Base-by-base conservation (phyloP, 2,888 invertebrate genomes). In the Melanostoma scalare region DNA sequence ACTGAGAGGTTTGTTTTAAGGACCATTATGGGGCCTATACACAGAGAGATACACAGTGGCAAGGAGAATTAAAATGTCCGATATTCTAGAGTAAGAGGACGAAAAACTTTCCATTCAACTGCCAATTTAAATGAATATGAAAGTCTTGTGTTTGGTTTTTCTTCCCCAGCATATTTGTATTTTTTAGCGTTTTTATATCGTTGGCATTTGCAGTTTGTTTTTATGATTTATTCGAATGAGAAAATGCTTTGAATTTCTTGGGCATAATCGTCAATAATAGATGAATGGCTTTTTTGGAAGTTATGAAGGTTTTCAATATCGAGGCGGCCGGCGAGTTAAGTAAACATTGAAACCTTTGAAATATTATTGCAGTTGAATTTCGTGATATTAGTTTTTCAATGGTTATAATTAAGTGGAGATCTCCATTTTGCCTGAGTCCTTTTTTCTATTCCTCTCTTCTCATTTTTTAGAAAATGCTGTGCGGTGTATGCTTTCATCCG, bases 1-100 rank as follows among this genome's bases (percentile, higher is more conserved):
- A 3, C 10, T 4, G 33, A n/a, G 33, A 60, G 69, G 38, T 69
- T 60, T 75, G 71, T 63, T 63, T 71, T 55, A 48, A 50, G 50
- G 50, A 9, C 58, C 55, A 60, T 38, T 58, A 61, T 53, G 36
- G 53, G 48, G 31, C 20, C 20, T 20, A 20, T 20, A 20, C 20
- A 20, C 20, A 20, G 20, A 20, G 20, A 20, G 20, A 20, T 1
- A 20, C 20, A 20, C 20, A 20, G 20, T 1, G 20, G 20, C 20
- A 20, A 20, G 58, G 63, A 58, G 72, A 72, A 72, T 71, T 56
- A 50, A 71, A 77, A 55, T 33, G 55, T 53, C 69, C 50, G 56
- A 50, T 63, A 65, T 65, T 33, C 55, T 61, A 61, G 69, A 61
- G 61, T 55, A 76, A 56, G 46, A 44, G 44, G 55, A 65, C 48